These are phyloP conservation scores for Tragelaphus scriptus DNA, from an alignment of 2,113 vertebrate genomes.

Conservation along the genomic window DNA sequence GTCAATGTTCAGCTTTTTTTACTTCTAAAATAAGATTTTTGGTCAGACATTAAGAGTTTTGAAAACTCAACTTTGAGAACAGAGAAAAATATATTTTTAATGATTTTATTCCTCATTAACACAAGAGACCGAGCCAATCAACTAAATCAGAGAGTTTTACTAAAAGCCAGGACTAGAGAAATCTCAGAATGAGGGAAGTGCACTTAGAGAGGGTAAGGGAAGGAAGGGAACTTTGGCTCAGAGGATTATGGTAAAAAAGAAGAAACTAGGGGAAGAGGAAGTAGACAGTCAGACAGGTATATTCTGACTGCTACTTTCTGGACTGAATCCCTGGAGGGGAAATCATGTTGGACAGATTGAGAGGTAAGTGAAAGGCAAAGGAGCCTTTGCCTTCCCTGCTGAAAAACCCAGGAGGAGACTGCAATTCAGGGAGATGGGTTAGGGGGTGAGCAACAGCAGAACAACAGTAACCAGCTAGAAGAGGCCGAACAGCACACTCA, in stretches of 20 bases:
- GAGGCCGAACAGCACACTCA: neutral
- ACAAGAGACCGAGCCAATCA: neutral
- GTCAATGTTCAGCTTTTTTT: neutral
- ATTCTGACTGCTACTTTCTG: neutral
- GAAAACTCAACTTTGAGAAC: neutral
- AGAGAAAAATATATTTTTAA: neutral
- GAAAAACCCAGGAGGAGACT: neutral
- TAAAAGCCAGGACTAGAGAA: slow-evolving; percentile 11
- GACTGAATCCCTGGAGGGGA: neutral
- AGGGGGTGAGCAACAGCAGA: neutral
- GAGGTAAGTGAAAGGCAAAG: neutral
- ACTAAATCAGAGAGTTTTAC: slow-evolving; percentile 11
- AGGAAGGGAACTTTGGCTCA: neutral
- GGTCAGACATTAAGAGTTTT: neutral
- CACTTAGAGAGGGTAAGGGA: neutral
- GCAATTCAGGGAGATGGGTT: neutral
- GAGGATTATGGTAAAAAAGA: neutral
- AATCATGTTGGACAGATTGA: neutral
- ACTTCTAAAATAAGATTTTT: neutral
- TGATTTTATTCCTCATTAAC: slow-evolving; percentile 2
- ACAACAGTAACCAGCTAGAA: neutral
- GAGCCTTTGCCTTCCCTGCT: neutral
- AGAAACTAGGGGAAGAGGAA: neutral
- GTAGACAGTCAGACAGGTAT: neutral
- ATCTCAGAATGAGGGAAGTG: neutral